Evolutionary conservation across 2,797 vertebrate species (phyloP).

Genomic region (Chrosomus eos): DNA sequence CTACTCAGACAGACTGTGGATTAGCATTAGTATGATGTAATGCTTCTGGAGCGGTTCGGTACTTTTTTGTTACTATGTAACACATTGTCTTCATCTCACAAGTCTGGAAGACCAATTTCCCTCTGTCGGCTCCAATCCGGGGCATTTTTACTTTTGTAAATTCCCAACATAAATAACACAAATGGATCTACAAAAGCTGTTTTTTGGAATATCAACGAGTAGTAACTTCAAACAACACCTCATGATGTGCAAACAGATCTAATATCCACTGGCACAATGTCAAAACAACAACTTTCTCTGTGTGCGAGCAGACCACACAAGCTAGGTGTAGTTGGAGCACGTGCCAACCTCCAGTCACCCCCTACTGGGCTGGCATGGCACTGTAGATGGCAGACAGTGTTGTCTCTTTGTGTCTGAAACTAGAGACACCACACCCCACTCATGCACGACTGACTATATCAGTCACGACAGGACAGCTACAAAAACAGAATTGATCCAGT

Average conservation of each 20-base stretch:
- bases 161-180: background rate
- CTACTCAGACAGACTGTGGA: slow-evolving; percentile 72
- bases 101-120: background rate
- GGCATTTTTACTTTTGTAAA: background rate
- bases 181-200: background rate
- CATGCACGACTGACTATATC: slow-evolving; percentile 11
- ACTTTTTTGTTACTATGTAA: slow-evolving; percentile 8
- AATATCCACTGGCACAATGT: background rate
- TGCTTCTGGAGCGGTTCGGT: slow-evolving; percentile 52
- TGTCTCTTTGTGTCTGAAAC: slow-evolving; percentile 49
- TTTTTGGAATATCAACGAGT: background rate
- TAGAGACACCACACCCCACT: slow-evolving; percentile 12
- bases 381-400: slow-evolving; percentile 38
- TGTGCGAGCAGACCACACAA: background rate
- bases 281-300: slow-evolving; percentile 13
- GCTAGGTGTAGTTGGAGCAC: background rate
- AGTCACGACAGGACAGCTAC: slow-evolving; percentile 13
- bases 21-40: slow-evolving; percentile 77
- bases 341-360: slow-evolving; percentile 6
- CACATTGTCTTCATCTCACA: slow-evolving; percentile 25
- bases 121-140: background rate
- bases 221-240: background rate
- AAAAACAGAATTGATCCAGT: slow-evolving; percentile 18
- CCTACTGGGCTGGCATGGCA: slow-evolving; percentile 43
- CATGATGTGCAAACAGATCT: background rate